Base-by-base conservation (phyloP, 2,888 invertebrate species). In the Phyllotreta cruciferae region DNA sequence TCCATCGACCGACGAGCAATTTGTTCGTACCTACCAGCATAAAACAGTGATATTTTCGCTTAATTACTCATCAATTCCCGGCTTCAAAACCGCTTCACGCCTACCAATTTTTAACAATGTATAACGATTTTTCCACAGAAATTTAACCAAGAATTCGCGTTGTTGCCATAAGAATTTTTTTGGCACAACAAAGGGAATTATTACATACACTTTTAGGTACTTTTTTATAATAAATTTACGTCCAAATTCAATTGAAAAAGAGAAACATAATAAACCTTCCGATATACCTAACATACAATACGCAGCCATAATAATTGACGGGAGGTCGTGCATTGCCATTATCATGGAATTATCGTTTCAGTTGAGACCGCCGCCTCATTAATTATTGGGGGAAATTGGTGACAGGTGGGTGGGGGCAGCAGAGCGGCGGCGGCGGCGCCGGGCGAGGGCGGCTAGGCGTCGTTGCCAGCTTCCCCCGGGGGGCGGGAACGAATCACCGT, bases 311-410 rank as follows among this genome's bases (percentile, higher is more conserved):
- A 74, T 75, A 77, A 77, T 74, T 77, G 77, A 77, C 74, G 73
- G 69, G 83, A 77, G 79, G 80, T 80, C 80, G 81, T 79, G 77
- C 78, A 77, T 78, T 75, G 78, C 83, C 81, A 84, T 85, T 85
- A 85, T 81, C 78, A 81, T 82, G 81, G 81, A 79, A 81, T 81
- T 81, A 81, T 80, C 81, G 80, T 81, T 81, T 81, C 81, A 81
- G 79, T 80, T 80, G 77, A 73, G 78, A 80, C 80, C 81, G 77
- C 80, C 75, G 74, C 73, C 75, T 75, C 79, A 79, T 80, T 80
- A 79, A 80, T 80, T 80, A 79, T 74, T 70, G 71, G 72, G 73
- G 74, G 70, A 68, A 72, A 75, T 75, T 75, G 77, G 76, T 75
- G 77, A 77, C 76, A 77, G 73, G 71, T 66, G 66, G 64, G 70